phyloP scores from a whole-genome alignment of 1,140 invertebrate species.

The Dendrolimus punctatus region DNA sequence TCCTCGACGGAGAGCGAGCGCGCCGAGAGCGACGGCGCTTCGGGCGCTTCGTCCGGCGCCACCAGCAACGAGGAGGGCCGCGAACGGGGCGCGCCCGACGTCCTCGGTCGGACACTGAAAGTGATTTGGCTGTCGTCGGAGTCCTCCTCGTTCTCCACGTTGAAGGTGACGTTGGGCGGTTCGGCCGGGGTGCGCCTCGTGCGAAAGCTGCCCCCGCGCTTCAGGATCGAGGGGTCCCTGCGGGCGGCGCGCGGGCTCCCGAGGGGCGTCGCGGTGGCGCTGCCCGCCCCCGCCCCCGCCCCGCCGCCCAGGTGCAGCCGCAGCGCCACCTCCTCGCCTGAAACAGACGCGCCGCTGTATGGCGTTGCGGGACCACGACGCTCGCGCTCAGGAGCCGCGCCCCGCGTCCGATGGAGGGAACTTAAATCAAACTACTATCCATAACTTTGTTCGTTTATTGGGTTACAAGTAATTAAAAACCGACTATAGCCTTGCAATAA shows the following conservation, averaged over 20 bases:
- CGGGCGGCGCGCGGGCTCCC: constrained; percentile 13
- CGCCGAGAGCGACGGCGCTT: constrained; percentile 17
- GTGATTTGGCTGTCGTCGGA: constrained; percentile 44
- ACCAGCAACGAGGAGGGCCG: constrained; percentile 47
- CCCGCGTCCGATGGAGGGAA: neutral
- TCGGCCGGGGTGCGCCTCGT: constrained; percentile 19
- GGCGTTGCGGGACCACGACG: constrained; percentile 3
- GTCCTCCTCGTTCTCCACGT: constrained; percentile 49
- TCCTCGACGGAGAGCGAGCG: constrained; percentile 46
- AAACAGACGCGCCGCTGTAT: constrained; percentile 27
- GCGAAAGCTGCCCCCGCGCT: constrained; percentile 25
- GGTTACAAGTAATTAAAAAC: too few species aligned
- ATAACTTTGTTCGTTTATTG: too few species aligned
- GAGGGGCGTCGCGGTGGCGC: constrained; percentile 14
- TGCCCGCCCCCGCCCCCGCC: neutral
- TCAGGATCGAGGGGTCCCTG: constrained; percentile 24
- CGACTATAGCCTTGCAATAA: too few species aligned
- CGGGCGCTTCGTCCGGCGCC: constrained; percentile 27
- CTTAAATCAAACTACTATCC: neutral
- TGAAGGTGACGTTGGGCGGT: constrained; percentile 52
- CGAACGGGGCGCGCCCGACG: constrained; percentile 11
- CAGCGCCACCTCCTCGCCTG: constrained; percentile 41
- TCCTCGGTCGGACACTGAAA: constrained; percentile 32
- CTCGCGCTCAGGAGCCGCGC: neutral
- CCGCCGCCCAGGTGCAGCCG: constrained; percentile 14